Percentiles rank a stretch among this genome's conserved stretches.
Conservation (phyloP, 2,888 invertebrate species). For the Pachliopta kotzebuea region DNA sequence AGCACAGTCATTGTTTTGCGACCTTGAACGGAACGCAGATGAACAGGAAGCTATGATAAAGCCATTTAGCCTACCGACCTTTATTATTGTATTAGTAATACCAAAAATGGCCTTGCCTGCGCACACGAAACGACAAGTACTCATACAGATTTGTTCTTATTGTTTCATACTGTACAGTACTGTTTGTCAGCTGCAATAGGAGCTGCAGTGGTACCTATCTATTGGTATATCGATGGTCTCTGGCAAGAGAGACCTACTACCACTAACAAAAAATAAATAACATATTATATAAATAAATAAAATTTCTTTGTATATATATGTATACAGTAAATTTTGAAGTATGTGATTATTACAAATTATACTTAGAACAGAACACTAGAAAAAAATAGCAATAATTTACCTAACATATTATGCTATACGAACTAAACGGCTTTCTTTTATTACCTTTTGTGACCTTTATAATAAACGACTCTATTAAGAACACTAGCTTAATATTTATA, state of each 20-base stretch:
- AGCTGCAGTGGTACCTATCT: too few species aligned
- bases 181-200: too few species aligned
- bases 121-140: background rate
- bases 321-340: background rate
- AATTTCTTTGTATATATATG: background rate
- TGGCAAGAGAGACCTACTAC: too few species aligned
- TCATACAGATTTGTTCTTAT: too few species aligned
- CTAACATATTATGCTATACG: too few species aligned
- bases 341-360: too few species aligned
- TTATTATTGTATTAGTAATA: slow-evolving; percentile 24
- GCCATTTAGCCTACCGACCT: slow-evolving; percentile 18
- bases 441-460: background rate
- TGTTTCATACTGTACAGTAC: too few species aligned
- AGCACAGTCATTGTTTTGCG: slow-evolving; percentile 29
- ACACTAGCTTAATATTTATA: slow-evolving; percentile 40
- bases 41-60: slow-evolving; percentile 30
- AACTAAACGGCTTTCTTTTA: too few species aligned
- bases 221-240: too few species aligned
- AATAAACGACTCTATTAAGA: background rate
- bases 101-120: slow-evolving; percentile 9
- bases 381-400: too few species aligned
- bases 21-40: slow-evolving; percentile 30
- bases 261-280: too few species aligned
- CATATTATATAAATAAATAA: background rate
- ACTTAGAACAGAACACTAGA: too few species aligned